Base-by-base conservation (phyloP, 2,888 invertebrate genomes). In the Megamerina dolium region DNA sequence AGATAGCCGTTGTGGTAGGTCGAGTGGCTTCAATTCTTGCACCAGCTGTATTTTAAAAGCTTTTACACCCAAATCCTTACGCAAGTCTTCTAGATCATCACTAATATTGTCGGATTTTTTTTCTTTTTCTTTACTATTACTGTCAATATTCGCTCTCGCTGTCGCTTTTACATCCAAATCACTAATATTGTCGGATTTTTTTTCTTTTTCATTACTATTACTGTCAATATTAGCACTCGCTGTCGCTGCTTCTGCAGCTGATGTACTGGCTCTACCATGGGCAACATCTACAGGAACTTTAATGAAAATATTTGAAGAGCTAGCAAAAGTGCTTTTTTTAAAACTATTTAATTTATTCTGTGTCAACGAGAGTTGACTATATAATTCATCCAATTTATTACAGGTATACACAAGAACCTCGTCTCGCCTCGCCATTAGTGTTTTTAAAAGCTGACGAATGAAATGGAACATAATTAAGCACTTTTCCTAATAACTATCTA, bases 321-420 rank as follows among this genome's bases (percentile, higher is more conserved):
- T 86, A 21, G 85, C 85, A 56, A 85, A 85, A 6, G 84, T 68
- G n/a, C 59, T 82, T 32, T 79, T 80, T 81, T 85, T 75, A 33
- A 94, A 81, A 59, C 82, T 82, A 73, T 87, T 89, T 46, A 94
- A 76, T 73, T 91, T 91, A 49, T 82, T 83, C 64, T 94, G 92
- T 3, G 92, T 91, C 12, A 80, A 80, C 54, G 80, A 80, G 38
- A 93, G 72, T 54, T 89, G 87, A 31, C 78, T 81, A 61, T 87
- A 89, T 30, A 94, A 75, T 62, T 89, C 87, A 41, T 85, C 82
- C 21, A 92, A 73, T 46, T 88, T 88, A 37, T 82, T 82, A 33
- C 80, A 78, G 1, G 83, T 76, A 47, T 79, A 79, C 52, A 77
- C 73, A 34, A 83, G 61, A 48, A 75, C 70, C 60, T 87, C 87